Conservation (phyloP, 2,888 invertebrate species). For the Cristatella mucedo region DNA sequence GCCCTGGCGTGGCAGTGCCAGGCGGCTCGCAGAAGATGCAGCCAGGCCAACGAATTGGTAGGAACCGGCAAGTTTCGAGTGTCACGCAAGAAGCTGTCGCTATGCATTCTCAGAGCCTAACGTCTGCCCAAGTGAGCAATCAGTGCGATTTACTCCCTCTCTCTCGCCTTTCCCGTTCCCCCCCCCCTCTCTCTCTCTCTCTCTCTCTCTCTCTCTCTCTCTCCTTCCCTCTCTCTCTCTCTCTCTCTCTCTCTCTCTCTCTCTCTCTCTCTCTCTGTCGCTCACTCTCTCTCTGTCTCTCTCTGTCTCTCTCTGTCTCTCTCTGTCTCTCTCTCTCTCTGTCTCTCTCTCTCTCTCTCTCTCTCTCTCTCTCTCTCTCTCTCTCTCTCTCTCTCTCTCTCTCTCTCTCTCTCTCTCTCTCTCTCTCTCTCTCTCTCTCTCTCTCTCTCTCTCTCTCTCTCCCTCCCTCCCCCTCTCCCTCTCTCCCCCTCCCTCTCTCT, state of each 20-base stretch:
- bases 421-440: conserved; percentile 1
- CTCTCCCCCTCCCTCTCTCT: background rate
- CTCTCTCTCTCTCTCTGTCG: background rate
- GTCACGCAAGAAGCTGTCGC: too few species aligned
- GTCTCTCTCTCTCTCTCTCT: background rate
- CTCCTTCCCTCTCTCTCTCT: background rate
- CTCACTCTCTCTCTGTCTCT: background rate
- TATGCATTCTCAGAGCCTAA: too few species aligned
- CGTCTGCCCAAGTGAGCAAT: too few species aligned
- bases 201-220: background rate
- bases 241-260: background rate
- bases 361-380: too few species aligned
- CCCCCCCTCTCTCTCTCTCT: conserved; percentile 1
- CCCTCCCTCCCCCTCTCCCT: conserved; percentile 1
- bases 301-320: background rate
- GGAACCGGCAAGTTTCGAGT: too few species aligned
- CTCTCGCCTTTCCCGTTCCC: too few species aligned
- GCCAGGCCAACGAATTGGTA: too few species aligned
- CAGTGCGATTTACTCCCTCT: too few species aligned
- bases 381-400: too few species aligned
- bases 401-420: conserved; percentile 1
- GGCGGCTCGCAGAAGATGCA: too few species aligned
- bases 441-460: conserved; percentile 1
- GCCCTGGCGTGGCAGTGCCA: too few species aligned
- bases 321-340: background rate